Evolutionary conservation across 2,888 invertebrate genomes (phyloP), one percentile per base, ranked within the genome.

Genomic region (Caenorhabditis sp.): DNA sequence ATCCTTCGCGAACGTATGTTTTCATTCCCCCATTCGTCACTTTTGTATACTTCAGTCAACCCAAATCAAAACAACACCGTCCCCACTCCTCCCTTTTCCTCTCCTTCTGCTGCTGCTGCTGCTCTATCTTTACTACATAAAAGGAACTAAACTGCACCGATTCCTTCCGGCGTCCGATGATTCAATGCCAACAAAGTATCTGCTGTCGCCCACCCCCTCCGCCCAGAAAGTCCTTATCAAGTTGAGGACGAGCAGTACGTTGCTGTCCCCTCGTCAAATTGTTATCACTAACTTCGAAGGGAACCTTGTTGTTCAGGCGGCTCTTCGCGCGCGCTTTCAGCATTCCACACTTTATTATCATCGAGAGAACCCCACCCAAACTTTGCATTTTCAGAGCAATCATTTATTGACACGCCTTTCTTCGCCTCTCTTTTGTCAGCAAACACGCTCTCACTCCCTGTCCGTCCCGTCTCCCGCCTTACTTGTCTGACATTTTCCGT

Each of bases 401-500:
- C 71, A 72, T 66, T 53, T 71, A 52, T 79, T 71, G 79, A 58
- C 68, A 46, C 50, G 62, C 58, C 62, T 71, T 52, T 65, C 58
- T 15, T 24, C 62, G 1, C 58, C 65, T 8, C 22, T 46, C 20
- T 59, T 53, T 48, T 74, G 35, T 46, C 65, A 35, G 66, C 75
- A 61, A 75, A 79, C 58, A 62, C 52, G 30, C 22, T 74, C 27
- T 72, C 35, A 24, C 59, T 20, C 43, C 35, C 27, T 22, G 11
- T 37, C 22, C 8, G 11, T 45, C 24, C 4, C 45, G 39, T 20
- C 22, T 43, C 24, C 4, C 13, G 11, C 24, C 24, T 22, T 11
- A 26, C 24, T 30, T 15, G 6, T n/a, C 24, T n/a, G 11, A 9
- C 22, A 7, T 39, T 24, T 39, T 39, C 26, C 8, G 17, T 27